Percentiles rank a stretch among this genome's conserved stretches.
phyloP scores from a whole-genome alignment of 2,888 invertebrate genomes.

The Yponomeuta cagnagella region DNA sequence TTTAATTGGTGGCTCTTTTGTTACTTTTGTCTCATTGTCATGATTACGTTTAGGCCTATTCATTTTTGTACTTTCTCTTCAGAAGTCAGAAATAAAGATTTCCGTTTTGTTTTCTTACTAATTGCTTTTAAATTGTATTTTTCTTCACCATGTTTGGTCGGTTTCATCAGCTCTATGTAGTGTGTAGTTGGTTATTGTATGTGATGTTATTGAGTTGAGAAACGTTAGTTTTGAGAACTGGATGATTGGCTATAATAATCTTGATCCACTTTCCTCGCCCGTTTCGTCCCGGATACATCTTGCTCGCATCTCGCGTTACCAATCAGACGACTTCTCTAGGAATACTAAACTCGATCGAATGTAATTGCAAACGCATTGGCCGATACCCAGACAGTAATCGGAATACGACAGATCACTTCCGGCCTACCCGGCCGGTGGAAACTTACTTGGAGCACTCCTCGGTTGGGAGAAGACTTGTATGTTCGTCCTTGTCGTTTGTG shows the following conservation, averaged over 20 bases:
- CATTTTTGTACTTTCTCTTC: conserved; percentile 20
- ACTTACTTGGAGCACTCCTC: conserved; percentile 24
- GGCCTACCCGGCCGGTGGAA: conserved; percentile 31
- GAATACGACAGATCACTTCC: conserved; percentile 70
- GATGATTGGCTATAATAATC: conserved; percentile 5
- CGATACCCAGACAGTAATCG: conserved; percentile 57
- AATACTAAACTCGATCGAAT: conserved; percentile 50
- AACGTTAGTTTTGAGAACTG: conserved; percentile 23
- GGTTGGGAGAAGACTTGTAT: conserved; percentile 20
- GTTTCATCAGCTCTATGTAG: too few relatives aligned
- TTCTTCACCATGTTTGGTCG: neutral
- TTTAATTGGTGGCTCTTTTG: neutral
- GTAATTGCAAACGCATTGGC: conserved; percentile 60
- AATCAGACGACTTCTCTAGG: conserved; percentile 38
- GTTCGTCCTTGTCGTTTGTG: conserved; percentile 17
- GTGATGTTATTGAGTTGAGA: conserved; percentile 19
- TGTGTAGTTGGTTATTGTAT: too few relatives aligned
- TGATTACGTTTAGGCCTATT: neutral
- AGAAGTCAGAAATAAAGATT: conserved; percentile 2
- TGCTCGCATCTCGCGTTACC: conserved; percentile 43
- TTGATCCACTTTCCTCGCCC: neutral
- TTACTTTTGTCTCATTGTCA: neutral
- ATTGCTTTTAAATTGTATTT: conserved; percentile 38
- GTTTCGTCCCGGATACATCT: conserved; percentile 11
- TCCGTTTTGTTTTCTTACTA: conserved; percentile 30